Percentiles rank a stretch among this genome's conserved stretches.
These are phyloP conservation scores for Pheosia gnoma DNA, from an alignment of 2,888 invertebrate species.

Conservation along the genomic window DNA sequence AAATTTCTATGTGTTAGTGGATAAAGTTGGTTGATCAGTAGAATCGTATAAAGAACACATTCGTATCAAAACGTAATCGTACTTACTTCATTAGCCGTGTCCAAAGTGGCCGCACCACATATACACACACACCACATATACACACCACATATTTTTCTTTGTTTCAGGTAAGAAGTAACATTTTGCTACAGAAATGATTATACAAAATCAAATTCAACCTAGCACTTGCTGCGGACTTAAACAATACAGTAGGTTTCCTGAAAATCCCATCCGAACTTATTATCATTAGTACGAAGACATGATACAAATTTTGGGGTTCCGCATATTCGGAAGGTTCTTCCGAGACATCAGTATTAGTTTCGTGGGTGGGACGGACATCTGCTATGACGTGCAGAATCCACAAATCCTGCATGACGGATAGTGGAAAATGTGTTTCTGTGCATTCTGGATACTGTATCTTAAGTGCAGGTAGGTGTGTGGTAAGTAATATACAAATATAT, in stretches of 20 bases:
- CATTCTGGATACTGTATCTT: conserved; percentile 36
- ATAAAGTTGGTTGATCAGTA: too few relatives aligned
- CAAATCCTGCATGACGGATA: conserved; percentile 49
- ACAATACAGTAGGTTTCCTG: too few relatives aligned
- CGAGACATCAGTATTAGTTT: conserved; percentile 27
- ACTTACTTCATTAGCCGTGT: too few relatives aligned
- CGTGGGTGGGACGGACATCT: conserved; percentile 25
- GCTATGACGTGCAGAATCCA: conserved; percentile 39
- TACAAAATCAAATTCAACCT: neutral
- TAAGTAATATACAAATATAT: neutral
- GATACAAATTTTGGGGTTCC: conserved; percentile 18
- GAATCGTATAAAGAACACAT: too few relatives aligned
- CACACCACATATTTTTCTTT: conserved; percentile 12
- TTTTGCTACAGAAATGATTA: neutral
- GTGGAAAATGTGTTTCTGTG: conserved; percentile 39
- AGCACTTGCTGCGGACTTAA: neutral
- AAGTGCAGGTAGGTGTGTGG: neutral
- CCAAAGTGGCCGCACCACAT: too few relatives aligned
- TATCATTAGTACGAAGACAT: neutral
- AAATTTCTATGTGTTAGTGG: too few relatives aligned
- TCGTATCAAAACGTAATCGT: too few relatives aligned
- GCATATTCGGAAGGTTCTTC: conserved; percentile 19
- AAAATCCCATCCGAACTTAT: neutral
- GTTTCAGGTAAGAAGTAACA: conserved; percentile 36
- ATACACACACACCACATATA: too few relatives aligned